Evolutionary conservation across 2,797 vertebrate genomes (phyloP).

Genomic region (Danionella dracula): DNA sequence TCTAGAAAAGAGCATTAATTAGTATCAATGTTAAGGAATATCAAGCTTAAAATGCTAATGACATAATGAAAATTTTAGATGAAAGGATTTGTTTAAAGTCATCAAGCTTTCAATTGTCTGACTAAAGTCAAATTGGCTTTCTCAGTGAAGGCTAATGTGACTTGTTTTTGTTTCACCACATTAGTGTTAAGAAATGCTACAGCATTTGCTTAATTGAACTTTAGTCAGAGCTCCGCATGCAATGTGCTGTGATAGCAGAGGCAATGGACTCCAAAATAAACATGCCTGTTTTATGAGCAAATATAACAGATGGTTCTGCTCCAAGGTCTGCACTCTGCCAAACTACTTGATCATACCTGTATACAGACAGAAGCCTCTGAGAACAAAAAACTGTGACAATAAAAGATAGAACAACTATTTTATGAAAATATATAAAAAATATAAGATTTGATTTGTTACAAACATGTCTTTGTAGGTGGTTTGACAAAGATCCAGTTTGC

Average conservation of each 20-base stretch:
- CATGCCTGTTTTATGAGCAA: conserved; percentile 40
- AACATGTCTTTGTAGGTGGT: too few species aligned
- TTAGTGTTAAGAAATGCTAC: conserved; percentile 33
- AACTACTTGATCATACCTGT: conserved; percentile 31
- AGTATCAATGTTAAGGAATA: too few species aligned
- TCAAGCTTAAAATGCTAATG: too few species aligned
- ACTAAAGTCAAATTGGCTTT: neutral
- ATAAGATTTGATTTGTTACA: too few species aligned
- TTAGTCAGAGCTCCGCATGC: conserved; percentile 38
- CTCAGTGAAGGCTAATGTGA: neutral
- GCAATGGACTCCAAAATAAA: conserved; percentile 44
- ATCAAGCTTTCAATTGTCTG: too few species aligned
- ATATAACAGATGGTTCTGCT: conserved; percentile 37
- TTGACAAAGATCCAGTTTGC: too few species aligned
- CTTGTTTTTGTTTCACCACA: conserved; percentile 32
- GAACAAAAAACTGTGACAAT: neutral
- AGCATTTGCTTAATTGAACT: conserved; percentile 28
- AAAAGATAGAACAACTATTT: neutral
- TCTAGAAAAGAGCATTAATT: too few species aligned
- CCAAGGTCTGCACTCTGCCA: conserved; percentile 28
- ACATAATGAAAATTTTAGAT: too few species aligned
- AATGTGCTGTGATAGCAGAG: conserved; percentile 33
- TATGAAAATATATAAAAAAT: too few species aligned
- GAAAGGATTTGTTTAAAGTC: too few species aligned
- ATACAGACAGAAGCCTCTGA: neutral